These are phyloP conservation scores for Amiota minor DNA, from an alignment of 2,888 invertebrate genomes.

Conservation along the genomic window DNA sequence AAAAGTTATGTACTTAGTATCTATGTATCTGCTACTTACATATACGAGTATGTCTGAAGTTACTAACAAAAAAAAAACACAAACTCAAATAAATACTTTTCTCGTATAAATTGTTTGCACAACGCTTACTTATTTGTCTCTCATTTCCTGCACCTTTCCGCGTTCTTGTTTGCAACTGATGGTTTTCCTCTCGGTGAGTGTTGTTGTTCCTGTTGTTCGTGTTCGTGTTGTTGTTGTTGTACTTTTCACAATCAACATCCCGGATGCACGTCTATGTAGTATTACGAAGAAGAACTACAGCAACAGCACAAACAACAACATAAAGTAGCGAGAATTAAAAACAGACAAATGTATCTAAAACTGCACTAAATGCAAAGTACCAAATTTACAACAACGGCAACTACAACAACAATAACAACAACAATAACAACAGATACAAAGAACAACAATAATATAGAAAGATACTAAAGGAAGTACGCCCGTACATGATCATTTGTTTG, in stretches of 20 bases:
- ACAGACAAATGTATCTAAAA: slow-evolving; percentile 50
- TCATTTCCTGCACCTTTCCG: slow-evolving; percentile 62
- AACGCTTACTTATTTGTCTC: slow-evolving; percentile 56
- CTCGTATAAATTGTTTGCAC: neutral
- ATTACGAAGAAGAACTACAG: slow-evolving; percentile 34
- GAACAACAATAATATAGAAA: neutral
- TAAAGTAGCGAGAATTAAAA: slow-evolving; percentile 31
- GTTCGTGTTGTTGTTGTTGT: slow-evolving; percentile 23
- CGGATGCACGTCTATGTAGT: slow-evolving; percentile 53
- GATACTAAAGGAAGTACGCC: slow-evolving; percentile 13
- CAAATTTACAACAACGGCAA: slow-evolving; percentile 43
- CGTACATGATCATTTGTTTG: slow-evolving; percentile 19
- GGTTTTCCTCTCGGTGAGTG: neutral
- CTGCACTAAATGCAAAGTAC: slow-evolving; percentile 66
- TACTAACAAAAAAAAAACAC: slow-evolving; percentile 23
- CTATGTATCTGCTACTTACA: slow-evolving; percentile 29
- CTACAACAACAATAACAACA: neutral
- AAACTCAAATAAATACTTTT: slow-evolving; percentile 29
- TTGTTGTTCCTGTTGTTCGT: neutral
- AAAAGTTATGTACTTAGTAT: slow-evolving; percentile 28
- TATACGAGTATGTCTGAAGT: slow-evolving; percentile 31
- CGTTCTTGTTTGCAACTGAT: neutral
- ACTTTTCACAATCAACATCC: slow-evolving; percentile 57
- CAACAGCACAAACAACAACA: slow-evolving; percentile 33
- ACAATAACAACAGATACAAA: slow-evolving; percentile 31